Percentiles rank a stretch among this genome's conserved stretches.
Evolutionary conservation across 2,797 vertebrate genomes (phyloP).

Genomic region (Xenops minutus): DNA sequence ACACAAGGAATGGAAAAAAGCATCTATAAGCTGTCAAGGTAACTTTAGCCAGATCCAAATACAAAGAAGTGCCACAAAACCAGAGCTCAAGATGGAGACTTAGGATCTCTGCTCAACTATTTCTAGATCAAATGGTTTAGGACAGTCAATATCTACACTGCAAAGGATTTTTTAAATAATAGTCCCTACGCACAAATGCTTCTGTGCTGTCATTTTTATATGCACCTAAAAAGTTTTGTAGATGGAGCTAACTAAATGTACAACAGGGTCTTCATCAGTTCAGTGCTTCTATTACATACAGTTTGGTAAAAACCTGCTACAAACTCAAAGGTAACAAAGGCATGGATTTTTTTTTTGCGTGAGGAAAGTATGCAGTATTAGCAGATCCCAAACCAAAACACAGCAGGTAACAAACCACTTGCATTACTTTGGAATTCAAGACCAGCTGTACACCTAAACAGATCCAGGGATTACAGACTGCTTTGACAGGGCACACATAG

Average conservation of each 20-base stretch:
- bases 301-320: background rate
- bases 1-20: background rate
- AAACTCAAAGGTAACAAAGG: background rate
- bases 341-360: background rate
- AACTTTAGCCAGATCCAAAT: background rate
- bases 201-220: background rate
- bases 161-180: background rate
- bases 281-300: background rate
- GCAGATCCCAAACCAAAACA: background rate
- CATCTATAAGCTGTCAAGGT: background rate
- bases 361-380: background rate
- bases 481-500: background rate
- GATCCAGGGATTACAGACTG: background rate
- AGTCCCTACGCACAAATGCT: background rate
- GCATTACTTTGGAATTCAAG: background rate
- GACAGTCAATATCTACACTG: background rate
- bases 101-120: background rate
- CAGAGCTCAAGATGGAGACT: background rate
- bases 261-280: background rate
- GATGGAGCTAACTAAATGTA: background rate
- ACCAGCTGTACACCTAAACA: background rate
- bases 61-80: background rate
- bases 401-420: background rate
- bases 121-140: background rate
- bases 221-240: background rate